Evolutionary conservation across 2,888 invertebrate species (phyloP).

Genomic region (Phrixothrix hirtus): DNA sequence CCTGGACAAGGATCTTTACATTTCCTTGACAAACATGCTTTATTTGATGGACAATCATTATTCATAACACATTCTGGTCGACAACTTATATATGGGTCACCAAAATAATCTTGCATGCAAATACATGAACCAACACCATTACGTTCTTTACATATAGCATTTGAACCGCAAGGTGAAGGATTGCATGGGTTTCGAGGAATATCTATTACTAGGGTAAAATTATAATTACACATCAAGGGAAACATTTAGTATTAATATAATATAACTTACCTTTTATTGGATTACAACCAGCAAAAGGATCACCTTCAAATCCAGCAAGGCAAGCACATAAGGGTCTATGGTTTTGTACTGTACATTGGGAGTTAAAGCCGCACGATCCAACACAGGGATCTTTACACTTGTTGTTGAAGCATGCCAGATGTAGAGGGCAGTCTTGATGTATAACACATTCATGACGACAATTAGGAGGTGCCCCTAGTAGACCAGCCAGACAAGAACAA

Average conservation of each 20-base stretch:
- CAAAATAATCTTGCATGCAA: conserved; percentile 70
- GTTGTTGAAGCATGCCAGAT: conserved; percentile 71
- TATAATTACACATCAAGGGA: conserved; percentile 7
- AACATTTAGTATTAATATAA: conserved; percentile 14
- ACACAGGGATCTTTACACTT: conserved; percentile 77
- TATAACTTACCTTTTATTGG: conserved; percentile 55
- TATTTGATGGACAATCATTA: conserved; percentile 67
- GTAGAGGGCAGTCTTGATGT: conserved; percentile 76
- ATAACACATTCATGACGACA: conserved; percentile 79
- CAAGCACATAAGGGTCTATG: conserved; percentile 79
- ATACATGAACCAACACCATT: conserved; percentile 70
- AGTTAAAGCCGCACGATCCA: conserved; percentile 77
- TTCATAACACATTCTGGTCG: conserved; percentile 74
- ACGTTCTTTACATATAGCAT: conserved; percentile 69
- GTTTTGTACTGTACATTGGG: conserved; percentile 73
- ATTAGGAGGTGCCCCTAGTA: conserved; percentile 77
- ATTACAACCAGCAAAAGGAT: conserved; percentile 77
- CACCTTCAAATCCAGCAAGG: conserved; percentile 73
- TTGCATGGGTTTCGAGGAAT: conserved; percentile 63
- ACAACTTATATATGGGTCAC: conserved; percentile 73
- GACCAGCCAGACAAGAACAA: conserved; percentile 73
- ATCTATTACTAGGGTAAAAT: conserved; percentile 59
- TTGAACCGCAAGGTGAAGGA: conserved; percentile 75
- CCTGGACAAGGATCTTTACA: conserved; percentile 78
- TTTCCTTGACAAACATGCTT: conserved; percentile 72